These are phyloP conservation scores for Chlorospingus flavigularis DNA, from an alignment of 2,797 vertebrate species.

Conservation along the genomic window DNA sequence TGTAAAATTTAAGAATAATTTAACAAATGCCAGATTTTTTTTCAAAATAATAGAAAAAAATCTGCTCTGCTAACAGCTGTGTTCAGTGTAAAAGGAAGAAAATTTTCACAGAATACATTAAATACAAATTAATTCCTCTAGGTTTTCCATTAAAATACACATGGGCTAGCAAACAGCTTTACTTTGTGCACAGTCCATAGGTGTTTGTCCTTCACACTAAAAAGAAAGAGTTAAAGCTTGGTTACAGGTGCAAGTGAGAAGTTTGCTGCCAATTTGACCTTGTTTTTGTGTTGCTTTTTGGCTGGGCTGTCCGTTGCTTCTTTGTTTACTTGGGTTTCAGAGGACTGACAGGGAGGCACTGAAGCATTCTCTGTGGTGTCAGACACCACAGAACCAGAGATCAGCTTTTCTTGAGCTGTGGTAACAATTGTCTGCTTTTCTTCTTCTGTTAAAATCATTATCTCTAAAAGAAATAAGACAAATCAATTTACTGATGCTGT, in stretches of 20 bases:
- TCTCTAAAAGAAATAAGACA: conserved; percentile 52
- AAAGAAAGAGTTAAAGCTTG: conserved; percentile 74
- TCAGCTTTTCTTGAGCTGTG: neutral
- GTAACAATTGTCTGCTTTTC: conserved; percentile 40
- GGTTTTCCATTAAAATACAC: conserved; percentile 57
- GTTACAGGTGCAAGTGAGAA: conserved; percentile 89
- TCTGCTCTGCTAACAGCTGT: conserved; percentile 51
- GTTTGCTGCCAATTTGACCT: conserved; percentile 92
- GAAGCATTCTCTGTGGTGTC: neutral
- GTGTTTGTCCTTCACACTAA: conserved; percentile 42
- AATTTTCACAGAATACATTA: conserved; percentile 37
- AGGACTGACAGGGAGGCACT: conserved; percentile 28
- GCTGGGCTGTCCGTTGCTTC: conserved; percentile 83
- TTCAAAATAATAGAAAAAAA: conserved; percentile 64
- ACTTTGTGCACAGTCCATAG: conserved; percentile 69
- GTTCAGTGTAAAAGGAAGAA: conserved; percentile 61
- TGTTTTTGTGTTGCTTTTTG: conserved; percentile 85
- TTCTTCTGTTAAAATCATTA: conserved; percentile 70
- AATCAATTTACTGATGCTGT: neutral
- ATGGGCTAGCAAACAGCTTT: conserved; percentile 53
- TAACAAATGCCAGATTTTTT: conserved; percentile 42
- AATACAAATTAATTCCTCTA: conserved; percentile 48
- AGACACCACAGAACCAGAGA: neutral
- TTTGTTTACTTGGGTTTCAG: conserved; percentile 59
- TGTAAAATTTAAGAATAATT: conserved; percentile 68